A percentile compares a stretch with the other conserved stretches of the same genome.
Evolutionary conservation across 1,140 invertebrate species (phyloP).

Genomic region (Heterodera carotae): DNA sequence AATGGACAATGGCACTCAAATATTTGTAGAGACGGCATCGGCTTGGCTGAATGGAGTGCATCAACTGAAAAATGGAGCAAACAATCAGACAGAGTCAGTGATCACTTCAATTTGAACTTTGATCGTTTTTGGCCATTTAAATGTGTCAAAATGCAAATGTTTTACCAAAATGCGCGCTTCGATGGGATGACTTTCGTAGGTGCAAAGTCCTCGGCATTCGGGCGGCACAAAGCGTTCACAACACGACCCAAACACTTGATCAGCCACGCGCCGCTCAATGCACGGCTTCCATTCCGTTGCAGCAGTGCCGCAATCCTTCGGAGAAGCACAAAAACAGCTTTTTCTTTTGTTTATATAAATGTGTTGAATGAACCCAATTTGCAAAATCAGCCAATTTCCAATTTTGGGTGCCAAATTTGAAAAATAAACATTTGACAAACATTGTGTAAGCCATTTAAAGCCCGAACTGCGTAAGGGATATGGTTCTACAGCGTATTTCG

Average conservation of each 20-base stretch:
- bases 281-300: conserved; percentile 62
- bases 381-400: no score
- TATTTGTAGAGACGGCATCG: conserved; percentile 65
- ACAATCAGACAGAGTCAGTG: no score
- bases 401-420: no score
- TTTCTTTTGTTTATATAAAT: no score
- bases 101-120: neutral
- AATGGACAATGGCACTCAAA: conserved; percentile 60
- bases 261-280: conserved; percentile 63
- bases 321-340: conserved; percentile 9
- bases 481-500: no score
- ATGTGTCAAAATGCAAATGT: no score
- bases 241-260: conserved; percentile 63
- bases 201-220: conserved; percentile 64
- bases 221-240: conserved; percentile 64
- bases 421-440: no score
- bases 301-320: conserved; percentile 59
- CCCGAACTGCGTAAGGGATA: no score
- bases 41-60: conserved; percentile 65
- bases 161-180: conserved; percentile 62
- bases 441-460: no score
- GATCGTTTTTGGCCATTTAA: neutral
- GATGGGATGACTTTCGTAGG: conserved; percentile 64
- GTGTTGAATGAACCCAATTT: no score
- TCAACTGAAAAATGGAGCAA: conserved; percentile 57